These are phyloP conservation scores for Notospermus geniculatus DNA, from an alignment of 1,140 invertebrate genomes.

Conservation along the genomic window DNA sequence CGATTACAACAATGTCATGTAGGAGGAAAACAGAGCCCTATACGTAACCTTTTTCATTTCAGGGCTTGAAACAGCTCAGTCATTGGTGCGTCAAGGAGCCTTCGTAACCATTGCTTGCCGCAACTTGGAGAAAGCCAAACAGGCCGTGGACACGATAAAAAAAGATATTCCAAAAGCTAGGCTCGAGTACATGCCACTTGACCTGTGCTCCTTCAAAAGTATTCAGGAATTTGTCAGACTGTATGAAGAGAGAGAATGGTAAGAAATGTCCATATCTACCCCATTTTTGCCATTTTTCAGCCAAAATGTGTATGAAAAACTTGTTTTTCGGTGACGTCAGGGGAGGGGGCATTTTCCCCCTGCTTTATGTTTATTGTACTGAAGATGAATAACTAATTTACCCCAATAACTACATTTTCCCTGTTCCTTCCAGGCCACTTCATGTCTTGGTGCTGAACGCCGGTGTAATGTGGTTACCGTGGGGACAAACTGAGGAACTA, in stretches of 20 bases:
- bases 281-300: no score
- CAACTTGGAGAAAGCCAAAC: slow-evolving; percentile 65
- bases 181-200: slow-evolving; percentile 69
- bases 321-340: no score
- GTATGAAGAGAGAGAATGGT: slow-evolving; percentile 67
- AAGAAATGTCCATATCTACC: no score
- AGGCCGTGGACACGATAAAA: slow-evolving; percentile 69
- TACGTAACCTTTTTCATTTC: slow-evolving; percentile 32
- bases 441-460: slow-evolving; percentile 90
- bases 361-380: no score
- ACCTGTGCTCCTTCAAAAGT: slow-evolving; percentile 71
- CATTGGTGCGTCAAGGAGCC: slow-evolving; percentile 83
- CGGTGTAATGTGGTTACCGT: slow-evolving; percentile 78
- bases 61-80: slow-evolving; percentile 87
- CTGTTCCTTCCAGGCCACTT: slow-evolving; percentile 68
- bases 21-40: no score
- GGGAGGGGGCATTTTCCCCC: no score
- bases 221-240: slow-evolving; percentile 70
- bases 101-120: slow-evolving; percentile 83
- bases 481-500: slow-evolving; percentile 76
- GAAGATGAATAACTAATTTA: no score
- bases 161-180: slow-evolving; percentile 67
- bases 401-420: no score
- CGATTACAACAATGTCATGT: no score
- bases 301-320: no score